Conservation (phyloP, 2,797 vertebrate genomes). For the Loris lydekkerianus region DNA sequence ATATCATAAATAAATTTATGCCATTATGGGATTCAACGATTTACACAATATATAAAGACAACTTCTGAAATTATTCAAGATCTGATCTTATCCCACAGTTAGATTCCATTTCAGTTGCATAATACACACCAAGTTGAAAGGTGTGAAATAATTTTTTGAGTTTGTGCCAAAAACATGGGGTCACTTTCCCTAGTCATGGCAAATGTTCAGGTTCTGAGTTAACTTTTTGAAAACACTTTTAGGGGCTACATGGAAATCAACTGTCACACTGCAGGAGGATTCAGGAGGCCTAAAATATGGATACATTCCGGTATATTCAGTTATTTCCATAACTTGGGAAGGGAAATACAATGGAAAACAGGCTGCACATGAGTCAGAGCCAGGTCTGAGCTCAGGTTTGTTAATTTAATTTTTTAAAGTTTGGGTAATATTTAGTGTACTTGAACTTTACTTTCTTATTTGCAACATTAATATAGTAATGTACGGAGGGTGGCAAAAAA, state of each 20-base stretch:
- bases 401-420: not conserved
- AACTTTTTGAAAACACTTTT: constrained; percentile 63
- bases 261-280: not conserved
- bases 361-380: not conserved
- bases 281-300: not conserved
- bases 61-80: constrained; percentile 71
- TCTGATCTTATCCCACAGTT: constrained; percentile 60
- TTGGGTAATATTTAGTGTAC: not conserved
- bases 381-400: not conserved
- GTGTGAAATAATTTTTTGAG: constrained; percentile 83
- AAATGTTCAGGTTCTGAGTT: constrained; percentile 62
- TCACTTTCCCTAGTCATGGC: constrained; percentile 68
- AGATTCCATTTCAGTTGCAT: constrained; percentile 66
- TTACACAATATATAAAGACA: constrained; percentile 47
- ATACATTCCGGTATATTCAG: not conserved
- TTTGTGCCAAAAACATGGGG: constrained; percentile 27
- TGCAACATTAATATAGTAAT: not conserved
- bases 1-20: too few species aligned
- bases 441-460: not conserved
- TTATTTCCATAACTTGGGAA: not conserved
- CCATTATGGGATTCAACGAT: not conserved
- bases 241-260: not conserved
- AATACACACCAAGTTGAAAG: constrained; percentile 73
- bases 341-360: not conserved
- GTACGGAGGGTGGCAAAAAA: too few species aligned